These are phyloP conservation scores for Cynaeus angustus DNA, from an alignment of 2,888 invertebrate species.

Conservation along the genomic window DNA sequence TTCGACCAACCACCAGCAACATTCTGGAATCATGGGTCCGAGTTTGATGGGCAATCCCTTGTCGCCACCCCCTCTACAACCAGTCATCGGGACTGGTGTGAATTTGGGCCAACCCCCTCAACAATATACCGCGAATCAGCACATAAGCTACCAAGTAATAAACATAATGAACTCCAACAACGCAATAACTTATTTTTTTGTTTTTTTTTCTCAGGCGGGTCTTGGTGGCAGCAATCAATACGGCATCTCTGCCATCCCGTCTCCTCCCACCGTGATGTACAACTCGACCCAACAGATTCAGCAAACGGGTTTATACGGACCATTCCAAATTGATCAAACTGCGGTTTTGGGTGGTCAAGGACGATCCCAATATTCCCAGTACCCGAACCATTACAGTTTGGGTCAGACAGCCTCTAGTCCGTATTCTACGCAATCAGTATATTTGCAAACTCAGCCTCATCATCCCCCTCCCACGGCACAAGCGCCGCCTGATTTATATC, in stretches of 20 bases:
- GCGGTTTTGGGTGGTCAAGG: constrained; percentile 78
- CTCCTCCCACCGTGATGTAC: constrained; percentile 87
- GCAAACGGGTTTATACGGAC: constrained; percentile 82
- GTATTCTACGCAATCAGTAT: constrained; percentile 78
- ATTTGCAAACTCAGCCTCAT: constrained; percentile 72
- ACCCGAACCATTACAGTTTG: constrained; percentile 76
- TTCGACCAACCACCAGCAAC: constrained; percentile 68
- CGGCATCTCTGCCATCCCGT: constrained; percentile 89
- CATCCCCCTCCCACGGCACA: constrained; percentile 74
- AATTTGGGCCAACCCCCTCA: constrained; percentile 74
- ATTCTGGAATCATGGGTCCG: constrained; percentile 68
- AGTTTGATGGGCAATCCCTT: constrained; percentile 71
- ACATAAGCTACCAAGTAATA: constrained; percentile 81
- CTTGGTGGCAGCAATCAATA: constrained; percentile 76
- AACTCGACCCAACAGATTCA: constrained; percentile 85
- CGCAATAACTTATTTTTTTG: background rate
- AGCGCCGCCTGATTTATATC: constrained; percentile 83
- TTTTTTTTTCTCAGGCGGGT: constrained; percentile 63
- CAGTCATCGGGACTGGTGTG: constrained; percentile 69
- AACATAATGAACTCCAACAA: background rate
- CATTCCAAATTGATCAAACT: constrained; percentile 80
- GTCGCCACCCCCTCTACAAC: constrained; percentile 79
- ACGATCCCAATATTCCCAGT: constrained; percentile 87
- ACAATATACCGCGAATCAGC: constrained; percentile 76
- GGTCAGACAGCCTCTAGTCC: constrained; percentile 75